These are phyloP conservation scores for Sciurus carolinensis DNA, from an alignment of 2,797 vertebrate species.

Conservation along the genomic window DNA sequence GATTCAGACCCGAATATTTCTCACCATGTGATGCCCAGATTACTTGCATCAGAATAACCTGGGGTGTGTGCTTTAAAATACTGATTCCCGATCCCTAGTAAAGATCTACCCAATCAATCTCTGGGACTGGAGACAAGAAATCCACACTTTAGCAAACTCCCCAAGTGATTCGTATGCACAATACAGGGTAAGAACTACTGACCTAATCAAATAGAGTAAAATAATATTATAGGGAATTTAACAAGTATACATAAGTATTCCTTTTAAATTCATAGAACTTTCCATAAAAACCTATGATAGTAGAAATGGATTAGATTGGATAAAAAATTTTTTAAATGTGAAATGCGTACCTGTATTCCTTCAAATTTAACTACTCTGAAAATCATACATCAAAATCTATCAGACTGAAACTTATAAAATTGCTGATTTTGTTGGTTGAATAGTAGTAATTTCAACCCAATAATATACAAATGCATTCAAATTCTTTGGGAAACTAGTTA, in stretches of 20 bases:
- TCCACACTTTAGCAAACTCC: conserved; percentile 24
- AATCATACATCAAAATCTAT: conserved; percentile 59
- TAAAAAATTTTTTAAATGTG: conserved; percentile 37
- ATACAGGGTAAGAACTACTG: neutral
- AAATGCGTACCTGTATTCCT: neutral
- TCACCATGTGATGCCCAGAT: neutral
- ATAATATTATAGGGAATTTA: conserved; percentile 30
- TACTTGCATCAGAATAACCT: neutral
- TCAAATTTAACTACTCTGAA: conserved; percentile 65
- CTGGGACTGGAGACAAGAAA: neutral
- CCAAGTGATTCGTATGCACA: neutral
- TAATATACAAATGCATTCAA: conserved; percentile 3
- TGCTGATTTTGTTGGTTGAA: conserved; percentile 41
- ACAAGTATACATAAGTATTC: neutral
- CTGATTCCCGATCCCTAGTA: neutral
- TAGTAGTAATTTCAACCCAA: conserved; percentile 27
- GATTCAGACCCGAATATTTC: conserved; percentile 3
- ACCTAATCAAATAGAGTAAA: conserved; percentile 23
- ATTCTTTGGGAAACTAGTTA: conserved; percentile 52
- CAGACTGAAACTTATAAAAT: conserved; percentile 24
- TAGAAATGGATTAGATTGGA: conserved; percentile 43
- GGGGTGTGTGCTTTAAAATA: neutral
- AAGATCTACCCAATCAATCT: conserved; percentile 21
- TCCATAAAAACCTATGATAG: conserved; percentile 31
- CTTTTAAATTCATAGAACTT: conserved; percentile 52